Evolutionary conservation across 2,888 invertebrate genomes (phyloP), one percentile per base, ranked within the genome.

Genomic region (Caenorhabditis doughertyi): DNA sequence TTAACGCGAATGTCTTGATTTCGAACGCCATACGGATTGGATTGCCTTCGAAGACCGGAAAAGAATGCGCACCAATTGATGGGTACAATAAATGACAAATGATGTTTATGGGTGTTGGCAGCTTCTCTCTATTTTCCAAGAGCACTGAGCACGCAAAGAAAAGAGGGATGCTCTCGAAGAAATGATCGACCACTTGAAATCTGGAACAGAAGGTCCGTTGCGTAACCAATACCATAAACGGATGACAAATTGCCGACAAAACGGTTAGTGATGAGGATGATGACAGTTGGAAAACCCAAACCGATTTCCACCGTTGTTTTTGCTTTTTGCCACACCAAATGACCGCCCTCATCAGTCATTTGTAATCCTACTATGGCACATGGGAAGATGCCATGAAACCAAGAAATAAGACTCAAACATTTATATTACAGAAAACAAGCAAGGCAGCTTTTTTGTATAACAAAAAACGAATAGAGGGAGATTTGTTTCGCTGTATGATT

Each of bases 41-140:
- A 39, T 62, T 58, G 29, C 21, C 64, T 56, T 27, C 42, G 39
- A 44, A 60, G 49, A 56, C 79, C 71, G 71, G 71, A 79, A 79
- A 56, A 55, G 71, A 65, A 56, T 64, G 65, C 71, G 32, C 68
- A 79, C 64, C 79, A 71, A 79, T 71, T 79, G 79, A 71, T 65
- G 79, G 71, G 71, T 55, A 71, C 71, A 70, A 80, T 65, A 67
- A 80, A 80, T 67, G 80, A 80, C 80, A 80, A 80, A 80, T 80
- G 80, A 80, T 80, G 80, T 80, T 73, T 80, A 80, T 80, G 71
- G 71, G 68, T 44, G 76, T 77, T 68, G 68, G 76, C 60, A 68
- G 68, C 62, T 58, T 49, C 58, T 71, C 29, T 18, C 2, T 49
- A 4, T 47, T 49, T 7, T 32, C 21, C 55, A 27, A 23, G 35